Base-by-base conservation (phyloP, 2,113 vertebrate genomes). In the Delphinus delphis region DNA sequence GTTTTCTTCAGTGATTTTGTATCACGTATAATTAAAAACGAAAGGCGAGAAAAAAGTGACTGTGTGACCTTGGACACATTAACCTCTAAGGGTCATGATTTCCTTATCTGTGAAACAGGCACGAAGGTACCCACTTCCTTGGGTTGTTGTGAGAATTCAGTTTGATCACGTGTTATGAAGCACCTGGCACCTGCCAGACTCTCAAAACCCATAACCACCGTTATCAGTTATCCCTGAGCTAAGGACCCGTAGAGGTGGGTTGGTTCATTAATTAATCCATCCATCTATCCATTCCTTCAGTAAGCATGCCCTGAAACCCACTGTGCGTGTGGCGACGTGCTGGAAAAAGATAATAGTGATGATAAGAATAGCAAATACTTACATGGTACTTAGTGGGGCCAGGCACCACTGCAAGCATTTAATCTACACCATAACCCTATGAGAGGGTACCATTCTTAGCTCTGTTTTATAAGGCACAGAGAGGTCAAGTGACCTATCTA, bases 21-120 rank as follows among this genome's bases (percentile, higher is more conserved):
- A 44, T 83, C n/a, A 31, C 10, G 14, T 86, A 70, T 65, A 79
- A 93, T 95, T 90, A 96, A 92, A 92, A 97, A 88, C 87, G 58
- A 88, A 93, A 77, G 4, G 36, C 44, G 67, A 85, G 21, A 20
- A 63, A 80, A 53, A 79, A 93, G 62, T 18, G 21, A 53, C 47
- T 21, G 13, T n/a, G 44, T 33, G 60, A 74, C 96, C 36, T 38
- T 73, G 93, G 83, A 81, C 4, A 38, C 6, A 2, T 53, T n/a
- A 73, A 73, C 44, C 44, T 74, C 53, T 36, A 28, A 93, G 76
- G 14, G 41, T 88, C 26, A 6, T 44, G 36, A 58, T 63, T 76
- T 86, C 62, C 80, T 93, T 31, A 14, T 41, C 79, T 50, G 44
- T 41, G 58, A 85, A 92, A 58, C 44, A 67, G 77, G 36, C 14